Base-by-base conservation (phyloP, 35 echinoderm and acorn worm genomes). In the Acanthaster planci region DNA sequence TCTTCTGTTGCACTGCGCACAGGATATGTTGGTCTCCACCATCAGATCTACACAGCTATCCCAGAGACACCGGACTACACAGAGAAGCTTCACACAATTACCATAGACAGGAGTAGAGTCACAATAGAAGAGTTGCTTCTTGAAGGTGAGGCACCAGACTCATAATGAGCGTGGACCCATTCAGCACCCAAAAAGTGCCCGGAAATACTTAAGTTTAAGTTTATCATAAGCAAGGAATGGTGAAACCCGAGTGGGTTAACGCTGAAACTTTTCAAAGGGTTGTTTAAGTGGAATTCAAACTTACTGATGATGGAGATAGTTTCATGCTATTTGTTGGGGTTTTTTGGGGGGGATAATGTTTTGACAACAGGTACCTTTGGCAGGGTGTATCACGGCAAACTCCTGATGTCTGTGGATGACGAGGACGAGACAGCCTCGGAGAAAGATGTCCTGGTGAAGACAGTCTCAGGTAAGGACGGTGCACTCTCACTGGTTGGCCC, bases 361-460 rank as follows among this genome's bases (percentile, higher is more conserved):
- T 47, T 47, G 42, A 12, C 12, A 12, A 47, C 42, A 97, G 94
- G 94, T 10, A 98, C 95, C 14, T 98, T 98, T 89, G 95, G 95
- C 31, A 40, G 95, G 47, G 89, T 98, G 21, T 93, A 94, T 77
- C 91, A 94, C 23, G 95, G 95, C 9, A 88, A 85, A 9, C 40
- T 97, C 40, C 80, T 89, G 7, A 72, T 58, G 19, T 80, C 78
- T 27, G 77, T 80, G 55, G 85, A 81, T 50, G 89, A 88, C 18
- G 81, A 78, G 26, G 87, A 94, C 7, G 84, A 84, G 78, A 78
- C 90, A 19, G 84, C 83, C 7, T 76, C 78, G 52, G 95, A 98
- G 31, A 81, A 81, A 78, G 95, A 98, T 64, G 88, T 98, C 2
- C 88, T 98, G 60, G 68, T 98, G 31, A 98, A 98, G 78, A 91